A percentile compares a stretch with the other conserved stretches of the same genome.
Evolutionary conservation across 2,113 vertebrate species (phyloP).

Genomic region (Dendrocopos noguchii): DNA sequence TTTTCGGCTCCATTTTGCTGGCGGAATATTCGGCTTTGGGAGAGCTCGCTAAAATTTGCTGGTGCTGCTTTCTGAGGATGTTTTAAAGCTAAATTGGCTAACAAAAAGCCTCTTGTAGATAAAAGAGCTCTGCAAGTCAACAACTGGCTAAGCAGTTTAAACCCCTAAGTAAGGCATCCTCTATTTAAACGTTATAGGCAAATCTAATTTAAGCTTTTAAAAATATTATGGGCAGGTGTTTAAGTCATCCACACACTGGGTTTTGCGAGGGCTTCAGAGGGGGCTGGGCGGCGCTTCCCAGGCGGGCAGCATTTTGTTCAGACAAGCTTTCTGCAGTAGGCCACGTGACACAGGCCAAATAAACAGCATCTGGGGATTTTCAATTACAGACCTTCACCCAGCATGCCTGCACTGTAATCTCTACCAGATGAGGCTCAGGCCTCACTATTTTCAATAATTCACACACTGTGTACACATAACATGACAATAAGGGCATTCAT

Average conservation of each 20-base stretch:
- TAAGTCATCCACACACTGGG: constrained; percentile 63
- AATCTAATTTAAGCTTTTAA: constrained; percentile 83
- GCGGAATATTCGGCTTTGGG: background rate
- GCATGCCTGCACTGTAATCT: constrained; percentile 91
- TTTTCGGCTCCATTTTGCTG: fast-evolving
- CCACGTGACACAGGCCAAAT: constrained; percentile 86
- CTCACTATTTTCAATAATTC: constrained; percentile 96
- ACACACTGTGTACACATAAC: constrained; percentile 94
- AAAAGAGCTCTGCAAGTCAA: constrained; percentile 79
- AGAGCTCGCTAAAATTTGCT: background rate
- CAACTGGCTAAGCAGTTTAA: constrained; percentile 81
- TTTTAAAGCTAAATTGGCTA: constrained; percentile 66
- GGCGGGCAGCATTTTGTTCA: constrained; percentile 79
- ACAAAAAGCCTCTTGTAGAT: constrained; percentile 76
- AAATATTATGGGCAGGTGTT: constrained; percentile 86
- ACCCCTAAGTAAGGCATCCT: constrained; percentile 74
- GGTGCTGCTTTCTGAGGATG: constrained; percentile 27
- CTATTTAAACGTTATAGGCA: constrained; percentile 79
- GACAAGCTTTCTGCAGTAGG: constrained; percentile 77
- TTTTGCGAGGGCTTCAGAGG: constrained; percentile 27
- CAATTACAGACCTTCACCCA: constrained; percentile 85
- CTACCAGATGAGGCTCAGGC: constrained; percentile 88
- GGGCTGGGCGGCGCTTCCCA: constrained; percentile 69
- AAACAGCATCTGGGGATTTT: constrained; percentile 92
- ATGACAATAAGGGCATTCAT: constrained; percentile 98